Evolutionary conservation across 2,797 vertebrate species (phyloP).

Genomic region (Cheracebus regulus): DNA sequence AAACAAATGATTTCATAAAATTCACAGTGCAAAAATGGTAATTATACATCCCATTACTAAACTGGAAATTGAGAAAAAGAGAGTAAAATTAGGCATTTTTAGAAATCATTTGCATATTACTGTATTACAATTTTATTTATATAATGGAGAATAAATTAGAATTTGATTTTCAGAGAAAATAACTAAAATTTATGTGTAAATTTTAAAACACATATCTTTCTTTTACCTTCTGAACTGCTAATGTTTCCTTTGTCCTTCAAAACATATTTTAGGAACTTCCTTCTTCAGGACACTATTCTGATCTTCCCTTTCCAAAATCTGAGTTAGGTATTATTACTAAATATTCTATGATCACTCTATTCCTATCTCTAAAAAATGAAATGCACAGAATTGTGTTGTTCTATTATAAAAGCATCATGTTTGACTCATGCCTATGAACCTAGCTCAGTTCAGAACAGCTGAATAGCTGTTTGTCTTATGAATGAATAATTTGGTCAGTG

Average conservation of each 20-base stretch:
- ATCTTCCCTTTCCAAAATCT: background rate
- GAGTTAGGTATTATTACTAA: background rate
- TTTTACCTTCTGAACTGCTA: background rate
- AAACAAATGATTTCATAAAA: slow-evolving; percentile 5
- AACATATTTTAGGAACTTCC: background rate
- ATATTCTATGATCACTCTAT: background rate
- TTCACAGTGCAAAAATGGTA: background rate
- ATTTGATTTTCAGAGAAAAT: background rate
- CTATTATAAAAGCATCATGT: background rate
- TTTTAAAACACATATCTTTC: background rate
- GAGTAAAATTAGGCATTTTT: background rate
- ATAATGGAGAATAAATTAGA: background rate
- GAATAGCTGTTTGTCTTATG: background rate
- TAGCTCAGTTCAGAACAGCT: background rate
- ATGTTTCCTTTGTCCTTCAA: background rate
- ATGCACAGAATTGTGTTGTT: background rate
- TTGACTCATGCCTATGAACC: background rate
- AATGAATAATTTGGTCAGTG: background rate
- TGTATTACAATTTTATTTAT: background rate
- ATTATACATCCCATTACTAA: background rate
- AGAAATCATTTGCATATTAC: background rate
- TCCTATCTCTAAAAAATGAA: background rate
- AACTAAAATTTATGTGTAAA: background rate
- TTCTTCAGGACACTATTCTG: background rate
- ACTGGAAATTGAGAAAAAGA: background rate